phyloP scores from a whole-genome alignment of 2,113 vertebrate genomes.

The Aspiorhynchus laticeps region DNA sequence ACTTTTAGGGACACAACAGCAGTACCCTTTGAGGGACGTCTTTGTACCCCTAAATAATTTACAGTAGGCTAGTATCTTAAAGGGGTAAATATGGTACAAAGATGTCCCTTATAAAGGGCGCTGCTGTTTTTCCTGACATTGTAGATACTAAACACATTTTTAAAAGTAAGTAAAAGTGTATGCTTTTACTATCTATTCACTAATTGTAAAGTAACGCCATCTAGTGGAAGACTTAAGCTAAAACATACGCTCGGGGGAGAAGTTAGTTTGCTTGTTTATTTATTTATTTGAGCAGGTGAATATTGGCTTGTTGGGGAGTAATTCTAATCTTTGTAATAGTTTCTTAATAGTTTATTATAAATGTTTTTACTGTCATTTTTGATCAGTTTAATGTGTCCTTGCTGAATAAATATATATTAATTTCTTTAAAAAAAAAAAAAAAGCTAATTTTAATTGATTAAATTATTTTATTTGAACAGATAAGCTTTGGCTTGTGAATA shows the following conservation, averaged over 20 bases:
- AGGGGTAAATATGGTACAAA: too few species aligned
- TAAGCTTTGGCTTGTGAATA: not conserved
- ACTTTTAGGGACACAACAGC: not conserved
- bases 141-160: too few species aligned
- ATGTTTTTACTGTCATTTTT: not conserved
- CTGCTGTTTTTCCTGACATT: too few species aligned
- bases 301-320: not conserved
- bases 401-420: too few species aligned
- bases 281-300: not conserved
- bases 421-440: too few species aligned
- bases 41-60: not conserved
- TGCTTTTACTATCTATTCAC: not conserved
- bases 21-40: not conserved
- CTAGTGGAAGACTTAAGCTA: constrained; percentile 13
- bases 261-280: not conserved
- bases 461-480: not conserved
- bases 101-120: too few species aligned
- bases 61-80: not conserved
- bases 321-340: too few species aligned
- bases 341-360: too few species aligned
- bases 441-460: not conserved
- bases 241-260: not conserved
- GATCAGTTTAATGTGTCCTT: not conserved
- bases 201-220: constrained; percentile 27
- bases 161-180: not conserved